phyloP scores from a whole-genome alignment of 2,888 invertebrate species.

The Drosophila atripex region DNA sequence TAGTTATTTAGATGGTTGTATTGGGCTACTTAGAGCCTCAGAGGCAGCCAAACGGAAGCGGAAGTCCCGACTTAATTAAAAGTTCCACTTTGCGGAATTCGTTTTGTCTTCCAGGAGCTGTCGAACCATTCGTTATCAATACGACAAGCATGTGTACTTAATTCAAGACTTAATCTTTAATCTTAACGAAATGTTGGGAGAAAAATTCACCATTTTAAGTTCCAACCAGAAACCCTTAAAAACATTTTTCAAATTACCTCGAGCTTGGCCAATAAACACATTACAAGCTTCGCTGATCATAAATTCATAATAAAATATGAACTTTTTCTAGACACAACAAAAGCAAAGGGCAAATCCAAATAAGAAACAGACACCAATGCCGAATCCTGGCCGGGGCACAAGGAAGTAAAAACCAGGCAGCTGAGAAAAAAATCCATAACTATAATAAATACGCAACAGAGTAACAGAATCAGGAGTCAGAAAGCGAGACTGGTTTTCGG shows the following conservation, averaged over 20 bases:
- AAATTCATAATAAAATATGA: slow-evolving; percentile 82
- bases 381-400: slow-evolving; percentile 17
- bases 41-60: slow-evolving; percentile 61
- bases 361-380: slow-evolving; percentile 17
- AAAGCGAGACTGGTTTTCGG: slow-evolving; percentile 48
- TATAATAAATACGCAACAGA: slow-evolving; percentile 55
- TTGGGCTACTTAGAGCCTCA: slow-evolving; percentile 68
- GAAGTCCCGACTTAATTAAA: slow-evolving; percentile 76
- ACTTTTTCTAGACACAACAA: slow-evolving; percentile 34
- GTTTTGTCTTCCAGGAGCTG: slow-evolving; percentile 15
- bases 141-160: slow-evolving; percentile 16
- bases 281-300: slow-evolving; percentile 71
- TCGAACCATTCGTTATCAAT: slow-evolving; percentile 26
- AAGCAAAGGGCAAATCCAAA: slow-evolving; percentile 17
- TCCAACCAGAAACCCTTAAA: slow-evolving; percentile 7
- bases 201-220: slow-evolving; percentile 29
- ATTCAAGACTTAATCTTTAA: not conserved
- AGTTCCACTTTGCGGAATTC: slow-evolving; percentile 43
- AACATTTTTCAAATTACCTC: slow-evolving; percentile 51
- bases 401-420: slow-evolving; percentile 26
- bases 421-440: slow-evolving; percentile 45
- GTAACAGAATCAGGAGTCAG: slow-evolving; percentile 18
- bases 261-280: slow-evolving; percentile 72
- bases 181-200: not conserved
- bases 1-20: slow-evolving; percentile 82